Evolutionary conservation across 1,140 invertebrate species (phyloP).

Genomic region (Brachionus rubens): DNA sequence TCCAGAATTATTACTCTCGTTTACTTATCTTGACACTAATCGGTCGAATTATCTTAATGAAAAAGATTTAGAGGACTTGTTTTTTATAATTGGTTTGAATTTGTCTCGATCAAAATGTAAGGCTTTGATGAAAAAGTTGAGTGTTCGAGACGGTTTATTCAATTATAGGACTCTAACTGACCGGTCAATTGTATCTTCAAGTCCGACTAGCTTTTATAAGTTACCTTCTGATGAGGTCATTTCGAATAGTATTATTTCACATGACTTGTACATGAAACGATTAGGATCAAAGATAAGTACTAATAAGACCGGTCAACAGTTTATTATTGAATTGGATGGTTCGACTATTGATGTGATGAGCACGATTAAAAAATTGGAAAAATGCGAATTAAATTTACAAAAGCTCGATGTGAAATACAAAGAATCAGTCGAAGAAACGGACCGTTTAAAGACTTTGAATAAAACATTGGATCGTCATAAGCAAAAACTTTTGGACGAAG

Average conservation of each 20-base stretch:
- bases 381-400: not conserved
- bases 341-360: conserved; percentile 8
- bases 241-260: not conserved
- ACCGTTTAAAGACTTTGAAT: conserved; percentile 5
- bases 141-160: not conserved
- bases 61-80: conserved; percentile 31
- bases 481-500: conserved; percentile 2
- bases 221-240: conserved; percentile 14
- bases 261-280: conserved; percentile 1
- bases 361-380: conserved; percentile 35
- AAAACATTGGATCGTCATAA: conserved; percentile 18
- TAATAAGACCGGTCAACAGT: not conserved
- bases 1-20: conserved; percentile 41
- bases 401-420: conserved; percentile 22
- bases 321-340: not conserved
- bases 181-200: not conserved
- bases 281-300: not conserved
- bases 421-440: not conserved
- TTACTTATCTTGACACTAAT: conserved; percentile 39
- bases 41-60: not conserved
- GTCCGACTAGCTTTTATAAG: not conserved
- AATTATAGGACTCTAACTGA: conserved; percentile 32
- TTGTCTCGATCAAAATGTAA: conserved; percentile 23
- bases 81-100: not conserved
- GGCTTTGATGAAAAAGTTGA: conserved; percentile 26